These are phyloP conservation scores for Laterallus jamaicensis DNA, from an alignment of 2,113 vertebrate genomes.

Conservation along the genomic window DNA sequence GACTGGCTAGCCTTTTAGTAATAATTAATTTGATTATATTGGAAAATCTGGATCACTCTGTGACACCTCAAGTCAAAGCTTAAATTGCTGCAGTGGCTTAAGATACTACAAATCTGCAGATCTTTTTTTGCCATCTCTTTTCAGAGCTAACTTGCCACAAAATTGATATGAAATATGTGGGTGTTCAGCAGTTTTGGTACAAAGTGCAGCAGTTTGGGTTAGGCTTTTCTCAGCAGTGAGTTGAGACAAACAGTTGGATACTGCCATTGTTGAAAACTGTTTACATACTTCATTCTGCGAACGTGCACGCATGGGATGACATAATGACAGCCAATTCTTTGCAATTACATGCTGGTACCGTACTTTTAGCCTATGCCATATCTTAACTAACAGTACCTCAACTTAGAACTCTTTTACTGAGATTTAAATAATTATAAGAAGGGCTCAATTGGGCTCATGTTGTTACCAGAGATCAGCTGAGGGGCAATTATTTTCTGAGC, in stretches of 20 bases:
- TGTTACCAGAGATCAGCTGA: background rate
- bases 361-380: background rate
- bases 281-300: background rate
- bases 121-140: background rate
- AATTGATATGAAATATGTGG: background rate
- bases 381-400: background rate
- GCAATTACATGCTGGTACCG: background rate
- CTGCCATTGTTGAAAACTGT: background rate
- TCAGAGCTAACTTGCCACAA: background rate
- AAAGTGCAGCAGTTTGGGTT: background rate
- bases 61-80: background rate
- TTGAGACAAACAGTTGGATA: background rate
- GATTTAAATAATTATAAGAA: background rate
- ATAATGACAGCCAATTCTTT: background rate
- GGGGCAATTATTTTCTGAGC: background rate
- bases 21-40: background rate
- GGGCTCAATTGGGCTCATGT: background rate
- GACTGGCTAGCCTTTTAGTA: background rate
- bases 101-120: background rate
- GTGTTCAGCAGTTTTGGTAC: background rate
- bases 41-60: background rate
- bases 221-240: background rate
- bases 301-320: rapidly evolving
- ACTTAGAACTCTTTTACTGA: background rate
- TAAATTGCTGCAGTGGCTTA: background rate